Conservation (phyloP, 2,113 vertebrate species). For the Lasiurus cinereus region DNA sequence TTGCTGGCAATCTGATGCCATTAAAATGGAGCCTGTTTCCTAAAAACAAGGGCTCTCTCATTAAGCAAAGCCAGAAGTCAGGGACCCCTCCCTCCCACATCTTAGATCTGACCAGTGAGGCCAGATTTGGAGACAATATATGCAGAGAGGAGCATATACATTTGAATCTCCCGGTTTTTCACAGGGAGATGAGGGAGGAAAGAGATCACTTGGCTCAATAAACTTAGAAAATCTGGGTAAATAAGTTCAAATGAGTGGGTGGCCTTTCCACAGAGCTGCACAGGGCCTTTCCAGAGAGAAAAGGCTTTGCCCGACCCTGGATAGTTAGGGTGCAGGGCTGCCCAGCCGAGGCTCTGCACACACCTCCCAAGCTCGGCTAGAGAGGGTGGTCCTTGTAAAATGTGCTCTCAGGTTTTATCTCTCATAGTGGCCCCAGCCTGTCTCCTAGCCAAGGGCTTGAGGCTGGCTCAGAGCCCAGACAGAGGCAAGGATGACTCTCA, state of each 20-base stretch:
- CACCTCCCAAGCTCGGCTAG: accelerated
- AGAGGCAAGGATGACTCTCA: accelerated
- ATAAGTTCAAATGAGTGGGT: accelerated
- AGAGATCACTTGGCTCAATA: background rate
- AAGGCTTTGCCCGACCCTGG: accelerated
- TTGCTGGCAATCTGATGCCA: accelerated
- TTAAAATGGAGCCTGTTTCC: accelerated
- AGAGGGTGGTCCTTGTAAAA: accelerated
- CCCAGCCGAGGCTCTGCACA: accelerated
- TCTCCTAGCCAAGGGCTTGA: accelerated
- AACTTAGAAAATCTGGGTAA: background rate
- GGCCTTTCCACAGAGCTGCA: background rate
- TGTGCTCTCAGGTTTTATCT: background rate
- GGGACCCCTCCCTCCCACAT: accelerated
- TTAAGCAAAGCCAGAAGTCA: accelerated
- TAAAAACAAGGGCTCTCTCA: too few species aligned
- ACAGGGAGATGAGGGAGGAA: background rate
- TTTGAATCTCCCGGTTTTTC: accelerated
- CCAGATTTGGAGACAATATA: accelerated
- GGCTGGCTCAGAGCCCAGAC: too few species aligned
- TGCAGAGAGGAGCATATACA: accelerated
- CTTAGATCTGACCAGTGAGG: accelerated
- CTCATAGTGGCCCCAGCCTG: background rate
- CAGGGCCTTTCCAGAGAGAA: too few species aligned
- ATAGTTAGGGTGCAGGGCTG: accelerated